Conservation (phyloP, 2,113 vertebrate species). For the Phylloscopus trochiloides region DNA sequence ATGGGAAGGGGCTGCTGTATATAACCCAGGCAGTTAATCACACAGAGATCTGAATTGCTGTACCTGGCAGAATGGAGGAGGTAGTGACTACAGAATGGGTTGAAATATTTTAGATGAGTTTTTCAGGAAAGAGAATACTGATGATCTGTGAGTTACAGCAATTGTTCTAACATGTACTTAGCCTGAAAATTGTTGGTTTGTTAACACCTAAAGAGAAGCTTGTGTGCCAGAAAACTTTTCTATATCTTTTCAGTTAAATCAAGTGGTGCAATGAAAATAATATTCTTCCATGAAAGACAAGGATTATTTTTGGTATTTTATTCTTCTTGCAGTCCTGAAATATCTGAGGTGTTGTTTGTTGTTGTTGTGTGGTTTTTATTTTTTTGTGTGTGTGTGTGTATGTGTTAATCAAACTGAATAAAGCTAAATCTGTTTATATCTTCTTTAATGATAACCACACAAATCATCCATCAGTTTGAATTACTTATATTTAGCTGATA, state of each 20-base stretch:
- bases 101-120: neutral
- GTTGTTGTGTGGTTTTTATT: neutral
- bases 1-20: neutral
- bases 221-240: neutral
- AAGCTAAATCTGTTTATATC: neutral
- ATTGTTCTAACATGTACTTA: neutral
- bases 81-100: accelerated
- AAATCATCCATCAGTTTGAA: neutral
- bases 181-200: neutral
- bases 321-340: neutral
- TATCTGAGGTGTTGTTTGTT: neutral
- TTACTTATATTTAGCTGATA: neutral
- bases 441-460: neutral
- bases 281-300: neutral
- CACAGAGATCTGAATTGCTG: accelerated
- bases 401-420: neutral
- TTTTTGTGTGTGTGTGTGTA: no score
- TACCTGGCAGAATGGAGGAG: neutral
- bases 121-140: neutral
- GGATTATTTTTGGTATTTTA: neutral
- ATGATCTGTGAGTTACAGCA: neutral
- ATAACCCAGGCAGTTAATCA: neutral
- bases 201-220: neutral
- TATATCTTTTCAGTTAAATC: neutral
- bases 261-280: neutral